phyloP scores from a whole-genome alignment of 2,113 vertebrate genomes.

The Ceratotherium simum region DNA sequence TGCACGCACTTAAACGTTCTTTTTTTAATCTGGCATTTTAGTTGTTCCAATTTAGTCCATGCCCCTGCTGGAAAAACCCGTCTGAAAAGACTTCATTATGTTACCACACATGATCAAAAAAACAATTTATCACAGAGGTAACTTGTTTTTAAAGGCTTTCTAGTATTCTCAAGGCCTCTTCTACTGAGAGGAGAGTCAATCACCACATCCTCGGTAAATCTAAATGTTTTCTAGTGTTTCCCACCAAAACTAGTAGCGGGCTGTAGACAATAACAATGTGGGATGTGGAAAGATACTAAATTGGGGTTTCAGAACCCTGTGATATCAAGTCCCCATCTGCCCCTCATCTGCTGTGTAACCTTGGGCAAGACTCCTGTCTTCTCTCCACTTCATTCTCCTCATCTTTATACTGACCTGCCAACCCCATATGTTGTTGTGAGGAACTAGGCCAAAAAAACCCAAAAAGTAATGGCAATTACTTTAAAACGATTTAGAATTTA shows the following conservation, averaged over 20 bases:
- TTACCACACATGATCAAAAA: background rate
- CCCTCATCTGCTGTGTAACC: background rate
- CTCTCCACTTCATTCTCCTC: background rate
- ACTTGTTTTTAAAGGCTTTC: background rate
- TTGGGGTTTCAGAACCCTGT: background rate
- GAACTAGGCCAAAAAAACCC: background rate
- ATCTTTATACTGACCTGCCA: background rate
- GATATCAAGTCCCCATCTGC: accelerated
- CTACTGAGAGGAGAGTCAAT: background rate
- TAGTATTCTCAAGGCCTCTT: background rate
- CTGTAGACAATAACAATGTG: background rate
- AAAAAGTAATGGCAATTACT: background rate
- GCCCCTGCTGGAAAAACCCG: background rate
- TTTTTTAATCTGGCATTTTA: background rate
- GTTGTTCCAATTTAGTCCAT: background rate
- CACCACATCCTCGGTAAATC: background rate
- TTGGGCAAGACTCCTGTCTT: background rate
- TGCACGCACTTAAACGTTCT: too few species aligned
- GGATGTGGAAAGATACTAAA: background rate
- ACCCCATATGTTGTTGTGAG: background rate
- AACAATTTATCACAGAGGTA: background rate
- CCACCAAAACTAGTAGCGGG: background rate
- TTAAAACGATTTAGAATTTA: background rate
- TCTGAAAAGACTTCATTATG: background rate
- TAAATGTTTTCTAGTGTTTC: background rate